Percentiles rank a stretch among this genome's conserved stretches.
phyloP scores from a whole-genome alignment of 2,797 vertebrate genomes.

The Gymnocypris eckloni region DNA sequence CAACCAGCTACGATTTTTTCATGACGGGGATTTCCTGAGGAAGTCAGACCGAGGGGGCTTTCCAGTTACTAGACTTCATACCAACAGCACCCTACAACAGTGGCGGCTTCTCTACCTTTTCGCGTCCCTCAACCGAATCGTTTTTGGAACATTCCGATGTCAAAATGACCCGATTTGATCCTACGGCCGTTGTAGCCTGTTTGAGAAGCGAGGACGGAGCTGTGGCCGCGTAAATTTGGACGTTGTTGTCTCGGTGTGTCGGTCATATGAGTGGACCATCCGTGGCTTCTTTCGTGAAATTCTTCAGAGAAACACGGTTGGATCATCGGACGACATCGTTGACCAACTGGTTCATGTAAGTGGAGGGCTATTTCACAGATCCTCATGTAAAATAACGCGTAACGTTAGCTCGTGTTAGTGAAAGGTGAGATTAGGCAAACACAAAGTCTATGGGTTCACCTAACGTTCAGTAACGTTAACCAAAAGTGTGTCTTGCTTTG shows the following conservation, averaged over 20 bases:
- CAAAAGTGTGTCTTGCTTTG: slow-evolving; percentile 20
- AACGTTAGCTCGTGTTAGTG: slow-evolving; percentile 22
- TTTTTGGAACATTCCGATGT: slow-evolving; percentile 25
- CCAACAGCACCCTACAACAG: slow-evolving; percentile 58
- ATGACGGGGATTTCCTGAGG: slow-evolving; percentile 86
- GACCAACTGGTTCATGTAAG: slow-evolving; percentile 66
- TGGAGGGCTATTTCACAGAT: slow-evolving; percentile 9
- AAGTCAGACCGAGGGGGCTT: slow-evolving; percentile 82
- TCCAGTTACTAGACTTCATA: slow-evolving; percentile 70
- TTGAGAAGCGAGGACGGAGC: slow-evolving; percentile 44
- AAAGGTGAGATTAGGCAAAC: slow-evolving; percentile 37
- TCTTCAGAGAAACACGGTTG: slow-evolving; percentile 63
- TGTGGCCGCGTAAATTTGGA: slow-evolving; percentile 47
- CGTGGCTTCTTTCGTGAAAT: slow-evolving; percentile 53
- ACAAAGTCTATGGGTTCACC: slow-evolving; percentile 17
- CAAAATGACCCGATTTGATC: slow-evolving; percentile 53
- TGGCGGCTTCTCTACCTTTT: slow-evolving; percentile 53
- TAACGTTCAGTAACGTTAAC: not conserved
- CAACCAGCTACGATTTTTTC: slow-evolving; percentile 62
- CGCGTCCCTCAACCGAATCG: slow-evolving; percentile 32
- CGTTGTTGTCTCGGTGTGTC: slow-evolving; percentile 47
- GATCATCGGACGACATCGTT: slow-evolving; percentile 60
- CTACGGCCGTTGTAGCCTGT: slow-evolving; percentile 39
- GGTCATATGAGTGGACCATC: slow-evolving; percentile 61
- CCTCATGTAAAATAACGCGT: slow-evolving; percentile 9